These are phyloP conservation scores for Pandemis heparana DNA, from an alignment of 2,888 invertebrate species.

Conservation along the genomic window DNA sequence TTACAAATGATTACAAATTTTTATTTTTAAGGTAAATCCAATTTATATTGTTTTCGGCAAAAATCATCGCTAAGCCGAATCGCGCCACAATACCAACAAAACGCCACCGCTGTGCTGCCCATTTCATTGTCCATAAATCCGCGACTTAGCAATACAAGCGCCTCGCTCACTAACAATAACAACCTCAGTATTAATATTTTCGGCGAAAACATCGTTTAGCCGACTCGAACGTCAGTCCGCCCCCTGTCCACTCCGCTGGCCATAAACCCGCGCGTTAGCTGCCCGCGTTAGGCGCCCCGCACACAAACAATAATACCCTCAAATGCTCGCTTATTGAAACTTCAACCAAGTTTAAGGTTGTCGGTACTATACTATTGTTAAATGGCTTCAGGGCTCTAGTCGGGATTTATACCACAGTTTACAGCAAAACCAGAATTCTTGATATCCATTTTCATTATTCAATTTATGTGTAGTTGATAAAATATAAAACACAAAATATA, in stretches of 20 bases:
- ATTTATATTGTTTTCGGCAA: background rate
- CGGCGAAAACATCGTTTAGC: constrained; percentile 28
- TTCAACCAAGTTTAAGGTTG: constrained; percentile 2
- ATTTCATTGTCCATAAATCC: too few species aligned
- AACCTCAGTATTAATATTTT: constrained; percentile 11
- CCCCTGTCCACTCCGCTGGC: constrained; percentile 72
- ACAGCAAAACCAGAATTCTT: background rate
- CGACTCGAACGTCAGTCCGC: constrained; percentile 77
- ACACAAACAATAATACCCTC: constrained; percentile 7
- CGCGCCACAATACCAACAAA: too few species aligned
- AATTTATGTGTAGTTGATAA: background rate
- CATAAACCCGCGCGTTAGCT: constrained; percentile 73
- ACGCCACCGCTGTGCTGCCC: too few species aligned
- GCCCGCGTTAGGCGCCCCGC: constrained; percentile 24
- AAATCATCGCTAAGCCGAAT: too few species aligned
- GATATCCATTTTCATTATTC: background rate
- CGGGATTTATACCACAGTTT: background rate
- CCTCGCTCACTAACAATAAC: background rate
- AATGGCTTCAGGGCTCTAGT: background rate
- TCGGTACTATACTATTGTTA: background rate
- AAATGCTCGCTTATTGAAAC: background rate
- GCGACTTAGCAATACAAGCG: too few species aligned
- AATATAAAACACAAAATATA: too few species aligned
- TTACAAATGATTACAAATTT: too few species aligned
- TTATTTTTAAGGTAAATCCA: too few species aligned